A percentile compares a stretch with the other conserved stretches of the same genome.
Evolutionary conservation across 2,797 vertebrate genomes (phyloP).

Genomic region (Tenualosa ilisha): DNA sequence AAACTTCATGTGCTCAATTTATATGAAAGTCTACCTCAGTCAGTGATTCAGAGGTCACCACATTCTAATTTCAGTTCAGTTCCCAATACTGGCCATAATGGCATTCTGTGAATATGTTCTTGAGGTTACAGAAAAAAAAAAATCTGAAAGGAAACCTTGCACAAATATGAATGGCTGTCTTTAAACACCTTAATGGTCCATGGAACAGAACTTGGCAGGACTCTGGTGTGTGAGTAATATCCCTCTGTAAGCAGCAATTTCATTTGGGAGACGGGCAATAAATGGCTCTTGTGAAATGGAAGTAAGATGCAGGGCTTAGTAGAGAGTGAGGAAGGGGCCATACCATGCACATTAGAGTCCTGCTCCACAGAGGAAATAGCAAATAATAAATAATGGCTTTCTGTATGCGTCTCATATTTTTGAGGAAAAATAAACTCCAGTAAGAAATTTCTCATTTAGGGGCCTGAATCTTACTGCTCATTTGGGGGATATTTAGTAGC

Average conservation of each 20-base stretch:
- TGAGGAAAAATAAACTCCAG: conserved; percentile 43
- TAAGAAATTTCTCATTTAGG: conserved; percentile 35
- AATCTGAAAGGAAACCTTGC: conserved; percentile 63
- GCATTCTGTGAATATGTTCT: conserved; percentile 26
- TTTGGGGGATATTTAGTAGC: conserved; percentile 20
- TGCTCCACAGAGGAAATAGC: conserved; percentile 60
- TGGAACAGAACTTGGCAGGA: conserved; percentile 72
- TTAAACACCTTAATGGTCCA: conserved; percentile 76
- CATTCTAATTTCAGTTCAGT: conserved; percentile 3
- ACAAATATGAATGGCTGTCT: conserved; percentile 75
- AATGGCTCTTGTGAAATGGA: conserved; percentile 59
- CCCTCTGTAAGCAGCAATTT: conserved; percentile 69
- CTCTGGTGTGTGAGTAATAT: conserved; percentile 73
- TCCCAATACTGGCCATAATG: conserved; percentile 24
- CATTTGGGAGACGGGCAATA: conserved; percentile 73
- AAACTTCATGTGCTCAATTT: neutral
- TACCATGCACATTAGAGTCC: conserved; percentile 70
- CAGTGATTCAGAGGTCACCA: neutral
- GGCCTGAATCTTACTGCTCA: conserved; percentile 18
- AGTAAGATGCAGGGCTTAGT: conserved; percentile 44
- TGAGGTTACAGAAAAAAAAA: conserved; percentile 37
- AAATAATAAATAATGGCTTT: conserved; percentile 68
- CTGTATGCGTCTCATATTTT: conserved; percentile 50
- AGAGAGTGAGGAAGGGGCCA: conserved; percentile 70
- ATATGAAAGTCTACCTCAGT: neutral